Evolutionary conservation across 1,140 invertebrate species (phyloP), one percentile per base, ranked within the genome.

Genomic region (Polypedilum vanderplanki): DNA sequence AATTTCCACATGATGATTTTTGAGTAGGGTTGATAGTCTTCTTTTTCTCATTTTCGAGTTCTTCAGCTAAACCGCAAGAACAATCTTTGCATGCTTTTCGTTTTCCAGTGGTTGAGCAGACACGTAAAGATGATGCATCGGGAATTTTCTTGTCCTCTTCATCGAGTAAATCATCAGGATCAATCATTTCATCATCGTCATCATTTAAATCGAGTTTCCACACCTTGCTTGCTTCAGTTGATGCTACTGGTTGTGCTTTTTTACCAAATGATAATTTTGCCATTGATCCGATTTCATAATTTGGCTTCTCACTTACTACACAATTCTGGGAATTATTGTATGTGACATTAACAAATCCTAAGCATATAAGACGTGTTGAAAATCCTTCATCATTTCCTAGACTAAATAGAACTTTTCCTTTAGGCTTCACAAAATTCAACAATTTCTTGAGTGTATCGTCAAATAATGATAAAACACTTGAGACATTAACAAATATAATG

Each of bases 41-140:
- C 22, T 77, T 76, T 41, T 81, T 82, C 82, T 90, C 88, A 10
- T 87, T 89, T 73, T 85, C 89, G 41, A 97, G 82, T 84, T 98
- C 96, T 79, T 99, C 96, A 40, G 97, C 97, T 75, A 99, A 85
- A 3, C 98, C 98, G 86, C 98, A 99, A 5, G 91, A 90, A 81
- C 98, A 99, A 83, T 99, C 93, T 79, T 98, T 99, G 81, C 98
- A 99, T 0, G 98, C 97, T 83, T 98, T 98, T 73, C 94, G 87
- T 83, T 97, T 96, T 1, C 93, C 94, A 8, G 93, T 95, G 46
- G 93, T 95, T 33, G 91, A 90, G 85, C 95, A 97, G 7, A 94
- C 94, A 89, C 86, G 90, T 7, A 98, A 84, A 40, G 90, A 90
- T 20, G 88, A 81, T 41, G 91, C 87, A 80, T 94, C 89, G 46